A percentile compares a stretch with the other conserved stretches of the same genome.
Conservation (phyloP, 2,888 invertebrate species). For the Cremastinae sp. region DNA sequence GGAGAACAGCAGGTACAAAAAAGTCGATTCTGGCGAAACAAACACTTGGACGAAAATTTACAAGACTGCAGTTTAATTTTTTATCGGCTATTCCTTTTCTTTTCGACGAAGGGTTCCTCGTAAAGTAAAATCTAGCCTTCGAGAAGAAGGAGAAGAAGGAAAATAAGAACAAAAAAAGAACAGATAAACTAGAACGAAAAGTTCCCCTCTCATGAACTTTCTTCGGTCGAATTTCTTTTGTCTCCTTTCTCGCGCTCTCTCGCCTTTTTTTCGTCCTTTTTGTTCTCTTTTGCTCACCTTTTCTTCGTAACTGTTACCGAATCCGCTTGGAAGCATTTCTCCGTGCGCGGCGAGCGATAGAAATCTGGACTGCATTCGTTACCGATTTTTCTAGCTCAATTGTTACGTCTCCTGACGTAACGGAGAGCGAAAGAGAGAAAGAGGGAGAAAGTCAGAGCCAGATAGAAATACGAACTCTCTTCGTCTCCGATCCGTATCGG, state of each 20-base stretch:
- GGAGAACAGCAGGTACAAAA: neutral
- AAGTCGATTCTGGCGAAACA: constrained; percentile 12
- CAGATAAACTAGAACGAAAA: neutral
- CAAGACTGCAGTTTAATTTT: constrained; percentile 23
- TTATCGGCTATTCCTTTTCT: constrained; percentile 16
- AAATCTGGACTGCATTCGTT: constrained; percentile 37
- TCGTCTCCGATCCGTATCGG: constrained; percentile 51
- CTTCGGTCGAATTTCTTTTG: neutral
- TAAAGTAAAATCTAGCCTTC: constrained; percentile 64
- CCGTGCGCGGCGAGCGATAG: constrained; percentile 33
- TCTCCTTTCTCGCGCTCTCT: constrained; percentile 6
- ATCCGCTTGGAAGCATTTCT: constrained; percentile 46
- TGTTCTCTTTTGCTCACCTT: constrained; percentile 14
- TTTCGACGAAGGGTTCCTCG: constrained; percentile 71
- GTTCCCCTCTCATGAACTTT: constrained; percentile 22
- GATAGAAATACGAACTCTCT: neutral
- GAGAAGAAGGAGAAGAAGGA: too few relatives aligned
- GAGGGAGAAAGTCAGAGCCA: too few relatives aligned
- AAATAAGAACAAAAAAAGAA: too few relatives aligned
- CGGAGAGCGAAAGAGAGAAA: neutral
- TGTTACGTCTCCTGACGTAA: constrained; percentile 17
- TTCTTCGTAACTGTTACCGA: constrained; percentile 27
- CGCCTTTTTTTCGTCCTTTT: constrained; percentile 20
- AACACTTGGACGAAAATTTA: neutral
- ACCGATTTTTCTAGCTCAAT: constrained; percentile 28